These are phyloP conservation scores for Ellobius talpinus DNA, from an alignment of 2,113 vertebrate species.

Conservation along the genomic window DNA sequence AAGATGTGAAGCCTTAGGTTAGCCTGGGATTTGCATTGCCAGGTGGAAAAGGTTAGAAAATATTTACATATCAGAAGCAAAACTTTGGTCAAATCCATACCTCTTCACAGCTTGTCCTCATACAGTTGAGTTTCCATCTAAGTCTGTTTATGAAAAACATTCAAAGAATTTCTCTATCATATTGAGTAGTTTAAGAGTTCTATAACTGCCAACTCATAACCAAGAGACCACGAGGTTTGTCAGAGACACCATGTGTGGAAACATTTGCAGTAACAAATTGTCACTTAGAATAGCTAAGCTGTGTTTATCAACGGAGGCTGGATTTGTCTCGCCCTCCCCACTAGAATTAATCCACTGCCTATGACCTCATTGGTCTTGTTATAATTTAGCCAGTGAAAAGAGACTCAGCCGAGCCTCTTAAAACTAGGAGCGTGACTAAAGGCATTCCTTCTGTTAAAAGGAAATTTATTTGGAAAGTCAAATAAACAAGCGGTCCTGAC, in stretches of 20 bases:
- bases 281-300: slow-evolving; percentile 45
- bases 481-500: slow-evolving; percentile 69
- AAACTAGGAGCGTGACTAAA: slow-evolving; percentile 66
- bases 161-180: background rate
- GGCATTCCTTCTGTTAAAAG: slow-evolving; percentile 21
- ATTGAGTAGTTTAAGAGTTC: slow-evolving; percentile 39
- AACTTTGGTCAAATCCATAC: slow-evolving; percentile 52
- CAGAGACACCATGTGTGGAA: slow-evolving; percentile 36
- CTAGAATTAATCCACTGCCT: slow-evolving; percentile 65
- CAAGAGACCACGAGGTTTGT: background rate
- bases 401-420: background rate
- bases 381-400: slow-evolving; percentile 63
- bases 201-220: background rate
- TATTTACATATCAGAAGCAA: slow-evolving; percentile 64
- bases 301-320: slow-evolving; percentile 59
- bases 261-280: slow-evolving; percentile 37
- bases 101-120: slow-evolving; percentile 28
- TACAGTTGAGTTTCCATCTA: slow-evolving; percentile 48
- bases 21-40: background rate
- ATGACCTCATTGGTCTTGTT: slow-evolving; percentile 60
- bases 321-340: slow-evolving; percentile 59
- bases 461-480: slow-evolving; percentile 65
- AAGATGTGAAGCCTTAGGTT: slow-evolving; percentile 6
- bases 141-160: background rate
- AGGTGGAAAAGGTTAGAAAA: slow-evolving; percentile 66